These are phyloP conservation scores for Dipodomys merriami DNA, from an alignment of 2,113 vertebrate species.

Conservation along the genomic window DNA sequence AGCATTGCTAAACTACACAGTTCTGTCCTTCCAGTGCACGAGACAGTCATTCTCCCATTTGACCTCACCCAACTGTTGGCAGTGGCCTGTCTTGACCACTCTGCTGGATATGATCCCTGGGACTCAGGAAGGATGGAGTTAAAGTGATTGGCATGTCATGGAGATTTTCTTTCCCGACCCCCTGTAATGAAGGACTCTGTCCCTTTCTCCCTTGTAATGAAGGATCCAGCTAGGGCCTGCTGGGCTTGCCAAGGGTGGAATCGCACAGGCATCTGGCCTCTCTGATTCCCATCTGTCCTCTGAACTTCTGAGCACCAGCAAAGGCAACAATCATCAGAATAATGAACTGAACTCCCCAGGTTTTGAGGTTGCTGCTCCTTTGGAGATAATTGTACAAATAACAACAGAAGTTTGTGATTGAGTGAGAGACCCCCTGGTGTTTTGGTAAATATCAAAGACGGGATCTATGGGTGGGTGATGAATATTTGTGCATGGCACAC, in stretches of 20 bases:
- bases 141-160: background rate
- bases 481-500: slow-evolving; percentile 67
- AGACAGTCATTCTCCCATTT: background rate
- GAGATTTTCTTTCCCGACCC: background rate
- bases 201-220: slow-evolving; percentile 21
- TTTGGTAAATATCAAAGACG: slow-evolving; percentile 71
- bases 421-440: slow-evolving; percentile 56
- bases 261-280: slow-evolving; percentile 58
- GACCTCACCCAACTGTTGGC: background rate
- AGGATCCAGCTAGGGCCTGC: slow-evolving; percentile 40
- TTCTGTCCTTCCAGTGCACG: background rate
- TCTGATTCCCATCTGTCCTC: slow-evolving; percentile 71
- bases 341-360: slow-evolving; percentile 69
- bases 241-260: slow-evolving; percentile 61
- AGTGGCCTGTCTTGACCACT: background rate
- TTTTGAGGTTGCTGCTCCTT: slow-evolving; percentile 68
- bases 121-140: background rate
- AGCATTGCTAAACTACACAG: background rate
- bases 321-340: slow-evolving; percentile 66
- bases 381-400: slow-evolving; percentile 41
- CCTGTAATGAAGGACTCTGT: slow-evolving; percentile 26
- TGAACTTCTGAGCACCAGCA: slow-evolving; percentile 66
- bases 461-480: slow-evolving; percentile 77
- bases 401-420: slow-evolving; percentile 69
- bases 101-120: background rate